These are phyloP conservation scores for Platichthys stellatus DNA, from an alignment of 2,113 vertebrate genomes.

Conservation along the genomic window DNA sequence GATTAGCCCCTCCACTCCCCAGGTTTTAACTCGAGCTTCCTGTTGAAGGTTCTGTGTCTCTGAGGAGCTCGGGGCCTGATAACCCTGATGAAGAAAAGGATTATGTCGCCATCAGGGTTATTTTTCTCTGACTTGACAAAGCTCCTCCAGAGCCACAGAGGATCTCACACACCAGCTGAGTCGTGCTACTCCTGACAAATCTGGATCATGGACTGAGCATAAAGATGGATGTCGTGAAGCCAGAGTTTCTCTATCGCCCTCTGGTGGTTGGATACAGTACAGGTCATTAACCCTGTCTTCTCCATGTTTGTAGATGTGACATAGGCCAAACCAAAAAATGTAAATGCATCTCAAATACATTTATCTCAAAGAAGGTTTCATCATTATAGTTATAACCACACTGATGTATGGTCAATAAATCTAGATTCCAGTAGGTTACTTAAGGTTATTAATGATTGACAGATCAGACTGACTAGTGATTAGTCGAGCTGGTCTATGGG, in stretches of 20 bases:
- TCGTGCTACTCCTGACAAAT: not conserved
- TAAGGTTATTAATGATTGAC: not conserved
- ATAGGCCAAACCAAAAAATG: too few relatives aligned
- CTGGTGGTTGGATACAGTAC: not conserved
- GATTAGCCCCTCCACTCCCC: not conserved
- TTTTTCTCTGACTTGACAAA: slow-evolving; percentile 1
- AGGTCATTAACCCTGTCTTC: not conserved
- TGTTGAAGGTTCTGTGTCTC: not conserved
- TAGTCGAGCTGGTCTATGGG: too few relatives aligned
- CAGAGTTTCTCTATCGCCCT: not conserved
- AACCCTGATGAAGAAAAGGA: not conserved
- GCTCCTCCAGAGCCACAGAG: not conserved
- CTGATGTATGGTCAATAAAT: too few relatives aligned
- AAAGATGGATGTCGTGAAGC: not conserved
- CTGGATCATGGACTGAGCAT: not conserved
- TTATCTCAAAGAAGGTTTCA: too few relatives aligned
- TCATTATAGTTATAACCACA: too few relatives aligned
- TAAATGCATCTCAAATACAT: too few relatives aligned
- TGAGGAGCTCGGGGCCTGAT: not conserved
- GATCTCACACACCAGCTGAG: not conserved
- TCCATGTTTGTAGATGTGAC: not conserved
- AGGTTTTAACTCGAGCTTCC: not conserved
- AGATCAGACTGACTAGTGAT: too few relatives aligned
- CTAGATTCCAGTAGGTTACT: too few relatives aligned
- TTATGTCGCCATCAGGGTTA: not conserved